Base-by-base conservation (phyloP, 2,888 invertebrate species). In the Chalcis sispes region DNA sequence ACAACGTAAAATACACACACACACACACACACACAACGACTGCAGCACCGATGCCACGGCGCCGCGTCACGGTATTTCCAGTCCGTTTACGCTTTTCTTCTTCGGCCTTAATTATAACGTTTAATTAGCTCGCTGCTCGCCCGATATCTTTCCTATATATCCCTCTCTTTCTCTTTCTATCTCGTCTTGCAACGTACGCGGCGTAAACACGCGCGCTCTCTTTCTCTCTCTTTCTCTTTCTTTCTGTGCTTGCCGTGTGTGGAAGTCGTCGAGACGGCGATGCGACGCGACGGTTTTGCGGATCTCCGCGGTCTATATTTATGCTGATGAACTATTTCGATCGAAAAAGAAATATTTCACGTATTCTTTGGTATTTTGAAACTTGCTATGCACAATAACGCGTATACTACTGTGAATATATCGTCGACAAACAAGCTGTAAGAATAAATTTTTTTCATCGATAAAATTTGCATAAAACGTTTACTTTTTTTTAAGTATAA, bases 31-130 rank as follows among this genome's bases (percentile, higher is more conserved):
- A n/a, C n/a, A n/a, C n/a, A n/a, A 58, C n/a, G 50, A 42, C 64
- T 27, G 23, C 46, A 27, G 46, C 29, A 42, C 32, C 18, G 18
- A 23, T 36, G 46, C 27, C 48, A n/a, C 56, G 18, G 40, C 52
- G 70, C 70, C 70, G 10, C 10, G 52, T 54, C 65, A 48, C 71
- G 70, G 62, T 27, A 46, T 67, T 62, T 74, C 62, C 69, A 62
- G 46, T 62, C 70, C 65, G 71, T 61, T 66, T 56, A 20, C 65
- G 62, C 64, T 72, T 67, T 67, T 76, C 72, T 76, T 62, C 25
- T 62, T 5, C 52, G 13, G 42, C n/a, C 54, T 77, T 77, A 73
- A 77, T 77, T 77, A 70, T 70, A 70, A 73, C 70, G 70, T 70
- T 73, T 77, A 77, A 77, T 77, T 77, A 73, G 70, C 69, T 56